Evolutionary conservation across 2,797 vertebrate species (phyloP).

Genomic region (Chaunax sp.): DNA sequence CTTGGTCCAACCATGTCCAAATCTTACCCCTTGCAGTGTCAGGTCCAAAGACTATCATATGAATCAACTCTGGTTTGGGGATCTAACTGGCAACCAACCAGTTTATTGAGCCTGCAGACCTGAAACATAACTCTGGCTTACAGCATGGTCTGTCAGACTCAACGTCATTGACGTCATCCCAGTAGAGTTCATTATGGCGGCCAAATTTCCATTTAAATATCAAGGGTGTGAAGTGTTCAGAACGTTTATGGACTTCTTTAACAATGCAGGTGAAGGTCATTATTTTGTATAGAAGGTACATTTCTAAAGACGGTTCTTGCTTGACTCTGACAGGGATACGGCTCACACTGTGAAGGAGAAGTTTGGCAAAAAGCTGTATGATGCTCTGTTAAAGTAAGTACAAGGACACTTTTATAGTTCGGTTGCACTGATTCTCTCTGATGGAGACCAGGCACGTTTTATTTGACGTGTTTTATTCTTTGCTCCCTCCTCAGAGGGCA

Average conservation of each 20-base stretch:
- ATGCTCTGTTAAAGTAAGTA: conserved; percentile 90
- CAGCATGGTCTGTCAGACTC: too few relatives aligned
- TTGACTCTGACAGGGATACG: conserved; percentile 87
- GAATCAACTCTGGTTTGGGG: not conserved
- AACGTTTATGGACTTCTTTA: not conserved
- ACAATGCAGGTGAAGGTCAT: not conserved
- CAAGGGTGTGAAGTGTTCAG: not conserved
- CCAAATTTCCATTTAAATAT: not conserved
- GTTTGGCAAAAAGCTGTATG: conserved; percentile 95
- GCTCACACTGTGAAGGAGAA: conserved; percentile 95
- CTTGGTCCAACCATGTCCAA: not conserved
- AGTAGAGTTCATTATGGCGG: too few relatives aligned
- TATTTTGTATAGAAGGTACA: not conserved
- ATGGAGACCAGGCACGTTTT: not conserved
- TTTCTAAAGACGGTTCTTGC: not conserved
- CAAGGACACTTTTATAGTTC: not conserved
- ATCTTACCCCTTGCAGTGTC: not conserved
- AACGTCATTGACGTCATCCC: too few relatives aligned
- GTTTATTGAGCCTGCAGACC: too few relatives aligned
- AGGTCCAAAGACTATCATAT: too few relatives aligned
- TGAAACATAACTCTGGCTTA: too few relatives aligned
- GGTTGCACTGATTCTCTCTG: not conserved
- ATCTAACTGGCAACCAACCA: not conserved
- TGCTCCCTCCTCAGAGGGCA: conserved; percentile 85
- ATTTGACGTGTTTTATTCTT: not conserved